phyloP scores from a whole-genome alignment of 1,140 invertebrate species.

The Zeugodacus cucurbitae region DNA sequence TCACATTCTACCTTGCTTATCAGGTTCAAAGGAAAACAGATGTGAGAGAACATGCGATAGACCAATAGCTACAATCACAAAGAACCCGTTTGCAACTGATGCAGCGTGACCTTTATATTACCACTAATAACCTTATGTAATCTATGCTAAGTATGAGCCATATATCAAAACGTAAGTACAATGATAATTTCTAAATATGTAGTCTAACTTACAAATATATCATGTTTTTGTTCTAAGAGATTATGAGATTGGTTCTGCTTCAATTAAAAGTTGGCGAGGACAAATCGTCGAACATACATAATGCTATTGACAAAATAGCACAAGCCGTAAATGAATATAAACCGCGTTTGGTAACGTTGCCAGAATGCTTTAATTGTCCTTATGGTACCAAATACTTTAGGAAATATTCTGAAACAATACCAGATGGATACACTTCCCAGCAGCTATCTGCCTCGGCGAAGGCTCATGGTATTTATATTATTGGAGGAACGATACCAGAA shows the following conservation, averaged over 20 bases:
- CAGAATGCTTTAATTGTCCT: slow-evolving; percentile 95
- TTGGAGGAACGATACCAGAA: slow-evolving; percentile 93
- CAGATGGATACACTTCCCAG: slow-evolving; percentile 77
- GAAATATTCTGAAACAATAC: slow-evolving; percentile 88
- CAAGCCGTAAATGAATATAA: slow-evolving; percentile 77
- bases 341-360: slow-evolving; percentile 83
- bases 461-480: slow-evolving; percentile 81
- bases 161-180: not conserved
- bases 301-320: slow-evolving; percentile 78
- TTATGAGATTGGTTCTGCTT: slow-evolving; percentile 75
- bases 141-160: not conserved
- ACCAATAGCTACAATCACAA: no score
- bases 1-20: no score
- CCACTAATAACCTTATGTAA: no score
- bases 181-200: not conserved
- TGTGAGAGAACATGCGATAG: no score
- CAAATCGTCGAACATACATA: slow-evolving; percentile 80
- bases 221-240: slow-evolving; percentile 41
- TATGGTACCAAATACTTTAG: slow-evolving; percentile 80
- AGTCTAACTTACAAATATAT: not conserved
- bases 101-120: no score
- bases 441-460: slow-evolving; percentile 81
- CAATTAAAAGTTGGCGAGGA: slow-evolving; percentile 81
- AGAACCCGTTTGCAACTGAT: no score
- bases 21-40: no score